Evolutionary conservation across 2,888 invertebrate species (phyloP), one percentile per base, ranked within the genome.

Genomic region (Lathronympha strigana): DNA sequence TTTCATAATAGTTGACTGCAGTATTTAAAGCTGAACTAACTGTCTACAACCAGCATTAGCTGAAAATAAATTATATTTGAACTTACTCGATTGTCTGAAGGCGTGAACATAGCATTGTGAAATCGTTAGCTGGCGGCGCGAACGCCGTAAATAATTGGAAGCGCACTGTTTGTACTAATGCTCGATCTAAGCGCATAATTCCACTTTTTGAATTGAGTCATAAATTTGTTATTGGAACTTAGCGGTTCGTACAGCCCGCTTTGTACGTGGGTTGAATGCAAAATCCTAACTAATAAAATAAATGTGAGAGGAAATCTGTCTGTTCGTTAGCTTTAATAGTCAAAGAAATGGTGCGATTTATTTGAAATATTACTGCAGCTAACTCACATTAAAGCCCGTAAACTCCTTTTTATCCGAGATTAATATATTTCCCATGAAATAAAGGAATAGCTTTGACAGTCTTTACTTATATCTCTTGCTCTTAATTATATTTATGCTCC

Each of bases 91-190:
- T 78, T 79, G 80, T 81, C 76, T 80, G 75, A 25, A 79, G 79
- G 79, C 77, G 77, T 79, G 73, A 77, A 77, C 75, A 75, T 81
- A 82, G 63, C 66, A 77, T 84, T 84, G 81, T 76, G 84, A 78
- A 85, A 86, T 76, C 68, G 66, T 60, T 70, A 57, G 81, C 82
- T 76, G 74, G 80, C 77, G 77, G 80, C 81, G 74, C 76, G 71
- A 72, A 75, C 73, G 78, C 83, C 80, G 81, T 87, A 84, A 87
- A 88, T 88, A 87, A 87, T 87, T 84, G 81, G 84, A 87, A 83
- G 83, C 78, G 79, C 76, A 82, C 82, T 85, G 82, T 86, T 86
- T 82, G 81, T 82, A 81, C 85, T 87, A 86, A 88, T 87, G 81
- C 76, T 69, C 76, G 78, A 86, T 84, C 81, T 77, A 78, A 82